Evolutionary conservation across 2,113 vertebrate species (phyloP), one percentile per base, ranked within the genome.

Genomic region (Cairina moschata): DNA sequence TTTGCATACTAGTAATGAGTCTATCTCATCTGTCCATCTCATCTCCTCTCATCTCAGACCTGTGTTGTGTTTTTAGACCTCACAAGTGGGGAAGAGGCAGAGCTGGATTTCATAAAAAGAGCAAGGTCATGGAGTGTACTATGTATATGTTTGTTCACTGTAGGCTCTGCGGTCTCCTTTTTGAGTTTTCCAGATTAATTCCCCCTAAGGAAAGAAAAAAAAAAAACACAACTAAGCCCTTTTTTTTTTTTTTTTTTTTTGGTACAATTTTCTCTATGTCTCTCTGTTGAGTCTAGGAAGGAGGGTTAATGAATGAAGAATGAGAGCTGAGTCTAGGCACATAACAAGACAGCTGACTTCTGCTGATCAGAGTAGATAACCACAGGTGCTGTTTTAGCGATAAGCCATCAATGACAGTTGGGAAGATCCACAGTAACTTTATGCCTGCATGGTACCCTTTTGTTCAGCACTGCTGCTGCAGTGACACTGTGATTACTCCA

Each of bases 331-430:
- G 83, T 46, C 72, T 59, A 72, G 75, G 85, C 93, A 95, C 63
- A 42, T 93, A 94, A 90, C 83, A 38, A 42, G 72, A 71, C 87
- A 96, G 90, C 93, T 94, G 93, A 93, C 75, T 69, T 69, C 81
- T 88, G 71, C 72, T 80, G 48, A 55, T 8, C 59, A 42, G 40
- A 78, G 55, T 89, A 78, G 63, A 71, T 93, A 86, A 46, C 59
- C 1, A 3, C 95, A 89, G 13, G 44, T 86, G 85, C 71, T 92
- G 78, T 82, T 85, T 83, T 96, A 95, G 94, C 84, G 93, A 87
- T 74, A 95, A 88, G 90, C 87, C 91, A 96, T 91, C 82, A 31
- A 3, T 77, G 87, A 80, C 91, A 90, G 88, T 54, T 79, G 91
- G 55, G 40, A 74, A 95, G 94, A 86, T 55, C 75, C 79, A 81